Conservation (phyloP, 1,140 invertebrate species). For the Cyrtorhinus lividipennis region DNA sequence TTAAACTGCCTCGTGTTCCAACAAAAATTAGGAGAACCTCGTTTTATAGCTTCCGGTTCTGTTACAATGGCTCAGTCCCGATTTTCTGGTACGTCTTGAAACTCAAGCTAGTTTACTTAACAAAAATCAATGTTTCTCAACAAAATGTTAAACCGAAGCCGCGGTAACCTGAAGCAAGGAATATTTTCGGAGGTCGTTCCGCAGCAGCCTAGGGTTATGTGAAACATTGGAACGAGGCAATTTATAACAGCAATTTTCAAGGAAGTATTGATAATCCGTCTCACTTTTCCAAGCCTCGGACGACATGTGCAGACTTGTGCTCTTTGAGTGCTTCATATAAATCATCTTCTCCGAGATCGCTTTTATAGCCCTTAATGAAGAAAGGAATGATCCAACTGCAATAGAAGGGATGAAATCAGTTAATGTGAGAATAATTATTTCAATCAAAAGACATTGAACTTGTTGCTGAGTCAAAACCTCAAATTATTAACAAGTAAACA, state of each 20-base stretch:
- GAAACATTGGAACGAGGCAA: neutral
- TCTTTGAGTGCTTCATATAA: conserved; percentile 50
- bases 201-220: too few relatives aligned
- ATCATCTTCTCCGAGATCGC: conserved; percentile 33
- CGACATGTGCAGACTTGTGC: conserved; percentile 38
- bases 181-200: too few relatives aligned
- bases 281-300: conserved; percentile 36
- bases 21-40: too few relatives aligned
- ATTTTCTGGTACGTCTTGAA: too few relatives aligned
- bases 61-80: too few relatives aligned
- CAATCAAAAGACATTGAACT: neutral
- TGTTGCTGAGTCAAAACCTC: neutral
- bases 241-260: neutral
- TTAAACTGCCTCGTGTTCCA: too few relatives aligned
- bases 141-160: too few relatives aligned
- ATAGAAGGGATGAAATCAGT: neutral
- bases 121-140: too few relatives aligned
- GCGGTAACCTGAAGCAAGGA: too few relatives aligned
- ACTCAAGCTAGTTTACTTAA: too few relatives aligned
- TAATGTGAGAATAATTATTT: neutral
- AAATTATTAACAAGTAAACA: too few relatives aligned
- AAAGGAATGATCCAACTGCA: conserved; percentile 19
- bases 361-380: conserved; percentile 21
- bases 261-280: neutral
- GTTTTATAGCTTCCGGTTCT: too few relatives aligned